phyloP scores from a whole-genome alignment of 2,888 invertebrate species.

The Aleiodes testaceus region DNA sequence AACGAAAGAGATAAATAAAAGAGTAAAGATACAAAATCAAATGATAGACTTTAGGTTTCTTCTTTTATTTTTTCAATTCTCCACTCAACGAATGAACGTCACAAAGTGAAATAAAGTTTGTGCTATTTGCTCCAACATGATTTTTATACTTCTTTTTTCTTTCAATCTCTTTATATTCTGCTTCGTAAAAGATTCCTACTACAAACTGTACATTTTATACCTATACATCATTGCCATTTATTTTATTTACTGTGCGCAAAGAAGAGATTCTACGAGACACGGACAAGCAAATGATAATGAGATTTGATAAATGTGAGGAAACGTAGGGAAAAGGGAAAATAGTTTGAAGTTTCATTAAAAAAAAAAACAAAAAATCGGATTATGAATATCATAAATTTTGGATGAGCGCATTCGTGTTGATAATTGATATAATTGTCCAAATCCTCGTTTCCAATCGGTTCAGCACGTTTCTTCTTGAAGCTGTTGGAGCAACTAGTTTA shows the following conservation, averaged over 20 bases:
- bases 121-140: conserved; percentile 35
- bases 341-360: background rate
- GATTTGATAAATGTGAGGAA: conserved; percentile 6
- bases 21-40: conserved; percentile 19
- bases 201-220: conserved; percentile 16
- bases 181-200: conserved; percentile 17
- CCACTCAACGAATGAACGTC: conserved; percentile 20
- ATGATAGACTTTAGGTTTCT: background rate
- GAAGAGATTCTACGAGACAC: conserved; percentile 12
- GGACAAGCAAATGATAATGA: conserved; percentile 36
- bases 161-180: conserved; percentile 10
- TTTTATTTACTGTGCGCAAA: conserved; percentile 3
- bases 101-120: conserved; percentile 33
- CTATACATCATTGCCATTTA: conserved; percentile 26
- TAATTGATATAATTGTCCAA: conserved; percentile 54
- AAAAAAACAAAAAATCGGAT: conserved; percentile 1
- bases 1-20: conserved; percentile 27
- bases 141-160: conserved; percentile 1
- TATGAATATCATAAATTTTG: conserved; percentile 37
- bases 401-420: conserved; percentile 48
- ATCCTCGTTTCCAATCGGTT: background rate
- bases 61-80: background rate
- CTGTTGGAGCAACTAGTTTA: conserved; percentile 55
- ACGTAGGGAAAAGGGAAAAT: conserved; percentile 11
- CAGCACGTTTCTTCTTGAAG: conserved; percentile 19